Evolutionary conservation across 64 coral and sea anemone species (phyloP), one percentile per base, ranked within the genome.

Genomic region (Trachythela sp.): DNA sequence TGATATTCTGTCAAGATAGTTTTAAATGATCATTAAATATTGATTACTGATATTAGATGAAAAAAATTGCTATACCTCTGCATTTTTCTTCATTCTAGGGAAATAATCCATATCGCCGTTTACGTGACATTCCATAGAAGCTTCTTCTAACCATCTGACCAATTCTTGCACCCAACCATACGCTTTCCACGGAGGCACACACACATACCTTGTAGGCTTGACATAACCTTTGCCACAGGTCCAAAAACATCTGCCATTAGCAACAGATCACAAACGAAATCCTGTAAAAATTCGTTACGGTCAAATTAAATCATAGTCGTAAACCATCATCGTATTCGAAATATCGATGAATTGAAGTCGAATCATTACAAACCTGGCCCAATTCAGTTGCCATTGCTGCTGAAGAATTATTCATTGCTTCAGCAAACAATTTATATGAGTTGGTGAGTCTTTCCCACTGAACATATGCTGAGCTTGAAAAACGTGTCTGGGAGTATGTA

Each of bases 361-460:
- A 70, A 49, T 49, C 7, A 49, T 49, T 70, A 70, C 30, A 70
- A 22, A 70, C 64, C 64, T 70, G 64, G 64, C 64, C 64, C 64
- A 70, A 70, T 49, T 70, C 64, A n/a, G 8, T 22, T 32, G 4
- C 64, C 64, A 70, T 70, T 32, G 64, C 64, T 70, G 64, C 64
- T 70, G 64, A 70, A 9, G 64, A 70, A 70, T 77, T 77, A 35
- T 77, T 77, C 7, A 77, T 77, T 77, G 31, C 71, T 34, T 77
- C 31, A 39, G 30, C 71, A 35, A 34, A 77, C 71, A 34, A 34
- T 8, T 77, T 77, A 39, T 77, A 34, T 3, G 71, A 77, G 13
- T 34, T 8, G 29, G 71, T 27, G 1, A 34, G 31, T 34, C 71
- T 77, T 77, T 77, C 4, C 71, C 31, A 77, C 71, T 77, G 71